phyloP scores from a whole-genome alignment of 2,113 vertebrate species.

The Salvelinus fontinalis region DNA sequence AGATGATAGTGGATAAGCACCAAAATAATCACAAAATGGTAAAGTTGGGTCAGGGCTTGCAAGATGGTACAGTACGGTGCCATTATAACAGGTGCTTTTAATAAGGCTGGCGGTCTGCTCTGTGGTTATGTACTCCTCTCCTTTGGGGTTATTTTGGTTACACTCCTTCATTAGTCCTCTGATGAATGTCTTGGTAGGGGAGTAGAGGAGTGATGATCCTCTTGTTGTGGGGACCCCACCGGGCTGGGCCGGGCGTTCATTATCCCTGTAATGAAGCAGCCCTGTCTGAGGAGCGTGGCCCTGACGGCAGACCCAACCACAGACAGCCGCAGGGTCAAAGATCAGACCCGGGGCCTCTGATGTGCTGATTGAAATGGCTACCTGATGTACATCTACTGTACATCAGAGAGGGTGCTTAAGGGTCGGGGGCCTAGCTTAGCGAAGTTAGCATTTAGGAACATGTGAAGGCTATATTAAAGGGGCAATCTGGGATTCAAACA shows the following conservation, averaged over 20 bases:
- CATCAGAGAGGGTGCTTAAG: background rate
- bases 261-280: constrained; percentile 32
- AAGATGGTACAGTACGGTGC: too few relatives aligned
- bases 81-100: background rate
- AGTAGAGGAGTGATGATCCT: constrained; percentile 15
- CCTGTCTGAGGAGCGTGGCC: constrained; percentile 5
- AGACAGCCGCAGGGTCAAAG: constrained; percentile 42
- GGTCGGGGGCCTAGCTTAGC: background rate
- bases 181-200: constrained; percentile 27
- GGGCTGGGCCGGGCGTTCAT: background rate
- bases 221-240: background rate
- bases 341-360: constrained; percentile 31
- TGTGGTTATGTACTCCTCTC: constrained; percentile 2
- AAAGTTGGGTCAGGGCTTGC: too few relatives aligned
- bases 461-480: background rate
- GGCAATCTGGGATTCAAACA: too few relatives aligned
- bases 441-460: background rate
- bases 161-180: constrained; percentile 13
- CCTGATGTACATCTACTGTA: background rate
- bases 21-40: too few relatives aligned
- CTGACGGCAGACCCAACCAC: constrained; percentile 7
- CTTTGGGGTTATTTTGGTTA: constrained; percentile 15
- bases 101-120: background rate
- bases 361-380: constrained; percentile 34
- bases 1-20: too few relatives aligned